These are phyloP conservation scores for Dicrurus megarhynchus DNA, from an alignment of 2,113 vertebrate genomes.

Conservation along the genomic window DNA sequence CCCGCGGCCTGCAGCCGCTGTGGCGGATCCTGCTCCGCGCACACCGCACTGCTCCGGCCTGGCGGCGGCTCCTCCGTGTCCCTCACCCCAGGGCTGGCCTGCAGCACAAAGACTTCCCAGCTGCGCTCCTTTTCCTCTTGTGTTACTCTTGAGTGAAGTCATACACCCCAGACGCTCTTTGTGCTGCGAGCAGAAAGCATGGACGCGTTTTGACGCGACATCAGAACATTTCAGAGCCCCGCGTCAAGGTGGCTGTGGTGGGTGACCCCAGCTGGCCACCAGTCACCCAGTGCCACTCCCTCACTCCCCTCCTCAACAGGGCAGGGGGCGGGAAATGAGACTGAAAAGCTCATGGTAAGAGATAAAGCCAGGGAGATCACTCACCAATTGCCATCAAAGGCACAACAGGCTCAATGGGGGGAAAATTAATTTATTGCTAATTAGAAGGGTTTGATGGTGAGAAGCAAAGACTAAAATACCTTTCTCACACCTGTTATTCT, in stretches of 20 bases:
- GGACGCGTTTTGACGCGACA: background rate
- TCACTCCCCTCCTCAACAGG: background rate
- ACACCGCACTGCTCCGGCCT: rapidly evolving
- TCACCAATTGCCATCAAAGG: background rate
- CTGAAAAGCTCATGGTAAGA: background rate
- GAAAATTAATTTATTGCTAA: background rate
- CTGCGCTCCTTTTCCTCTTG: background rate
- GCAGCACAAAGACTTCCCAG: background rate
- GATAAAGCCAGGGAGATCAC: background rate
- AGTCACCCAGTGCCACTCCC: rapidly evolving
- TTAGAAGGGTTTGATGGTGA: background rate
- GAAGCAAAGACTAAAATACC: background rate
- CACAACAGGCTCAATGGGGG: background rate
- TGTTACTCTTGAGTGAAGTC: background rate
- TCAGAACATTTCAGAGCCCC: background rate
- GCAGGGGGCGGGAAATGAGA: background rate
- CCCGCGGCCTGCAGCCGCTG: background rate
- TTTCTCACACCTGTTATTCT: background rate
- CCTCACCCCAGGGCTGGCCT: background rate
- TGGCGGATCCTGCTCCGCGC: rapidly evolving
- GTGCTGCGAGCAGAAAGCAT: background rate
- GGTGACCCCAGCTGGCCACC: background rate
- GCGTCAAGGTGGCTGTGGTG: rapidly evolving
- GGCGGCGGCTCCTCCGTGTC: rapidly evolving
- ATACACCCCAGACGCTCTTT: background rate